Percentiles rank a stretch among this genome's conserved stretches.
Conservation (phyloP, 1,140 invertebrate species). For the Psix sp. region DNA sequence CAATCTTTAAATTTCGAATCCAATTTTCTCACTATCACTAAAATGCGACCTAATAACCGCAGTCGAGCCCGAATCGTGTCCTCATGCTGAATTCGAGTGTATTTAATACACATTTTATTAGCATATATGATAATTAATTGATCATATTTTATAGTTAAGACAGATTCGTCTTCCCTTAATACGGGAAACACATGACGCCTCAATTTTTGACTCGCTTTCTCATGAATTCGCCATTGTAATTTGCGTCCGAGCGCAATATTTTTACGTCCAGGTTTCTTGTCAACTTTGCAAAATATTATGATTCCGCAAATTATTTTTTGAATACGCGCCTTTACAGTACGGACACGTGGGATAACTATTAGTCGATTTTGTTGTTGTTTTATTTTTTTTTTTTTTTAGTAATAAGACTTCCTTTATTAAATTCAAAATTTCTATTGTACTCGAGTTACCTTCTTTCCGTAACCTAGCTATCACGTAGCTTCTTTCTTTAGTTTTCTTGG, state of each 20-base stretch:
- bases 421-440: slow-evolving; percentile 1
- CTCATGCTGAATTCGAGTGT: background rate
- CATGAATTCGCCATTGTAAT: slow-evolving; percentile 8
- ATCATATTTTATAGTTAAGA: too few species aligned
- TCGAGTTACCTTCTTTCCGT: slow-evolving; percentile 7
- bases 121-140: too few species aligned
- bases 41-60: slow-evolving; percentile 7
- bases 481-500: background rate
- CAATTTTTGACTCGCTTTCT: slow-evolving; percentile 1
- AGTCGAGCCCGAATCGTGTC: background rate
- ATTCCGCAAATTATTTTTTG: slow-evolving; percentile 8
- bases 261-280: background rate
- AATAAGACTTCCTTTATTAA: slow-evolving; percentile 4
- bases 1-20: slow-evolving; percentile 1
- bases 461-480: background rate
- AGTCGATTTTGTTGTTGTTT: background rate
- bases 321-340: slow-evolving; percentile 6
- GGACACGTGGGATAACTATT: background rate
- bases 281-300: background rate
- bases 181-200: too few species aligned
- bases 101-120: too few species aligned
- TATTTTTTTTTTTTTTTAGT: slow-evolving; percentile 5
- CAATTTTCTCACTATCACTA: slow-evolving; percentile 1
- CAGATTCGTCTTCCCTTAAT: too few species aligned
- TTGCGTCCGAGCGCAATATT: background rate